Conservation (phyloP, 2,888 invertebrate genomes). For the Eilema sororculum region DNA sequence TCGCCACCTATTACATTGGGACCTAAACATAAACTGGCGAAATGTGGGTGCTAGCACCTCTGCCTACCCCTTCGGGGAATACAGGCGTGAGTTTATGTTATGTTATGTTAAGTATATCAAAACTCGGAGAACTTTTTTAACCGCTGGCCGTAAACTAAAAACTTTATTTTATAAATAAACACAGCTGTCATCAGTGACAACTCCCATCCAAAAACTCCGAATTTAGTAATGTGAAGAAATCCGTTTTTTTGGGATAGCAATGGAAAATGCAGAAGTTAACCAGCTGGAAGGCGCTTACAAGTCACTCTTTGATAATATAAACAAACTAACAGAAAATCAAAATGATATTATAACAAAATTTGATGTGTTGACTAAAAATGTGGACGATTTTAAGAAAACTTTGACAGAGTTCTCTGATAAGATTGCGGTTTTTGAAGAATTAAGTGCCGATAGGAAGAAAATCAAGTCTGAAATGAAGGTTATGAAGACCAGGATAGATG, state of each 20-base stretch:
- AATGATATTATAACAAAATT: conserved; percentile 66
- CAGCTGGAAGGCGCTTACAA: conserved; percentile 57
- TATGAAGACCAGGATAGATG: conserved; percentile 72
- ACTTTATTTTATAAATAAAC: conserved; percentile 24
- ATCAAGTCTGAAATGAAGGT: conserved; percentile 66
- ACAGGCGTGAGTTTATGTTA: too few relatives aligned
- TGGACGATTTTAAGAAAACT: conserved; percentile 67
- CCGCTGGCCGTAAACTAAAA: conserved; percentile 27
- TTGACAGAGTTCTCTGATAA: conserved; percentile 67
- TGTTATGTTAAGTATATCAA: too few relatives aligned
- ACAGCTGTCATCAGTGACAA: conserved; percentile 39
- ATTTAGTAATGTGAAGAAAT: conserved; percentile 41
- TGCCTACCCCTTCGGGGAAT: too few relatives aligned
- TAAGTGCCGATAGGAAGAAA: conserved; percentile 61
- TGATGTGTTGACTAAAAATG: conserved; percentile 65
- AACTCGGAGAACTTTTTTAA: not conserved
- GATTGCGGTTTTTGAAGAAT: conserved; percentile 65
- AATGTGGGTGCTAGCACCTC: too few relatives aligned
- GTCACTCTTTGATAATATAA: conserved; percentile 64
- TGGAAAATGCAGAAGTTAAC: conserved; percentile 52
- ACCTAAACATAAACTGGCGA: too few relatives aligned
- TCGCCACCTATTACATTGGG: too few relatives aligned
- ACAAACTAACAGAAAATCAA: conserved; percentile 69
- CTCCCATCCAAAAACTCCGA: conserved; percentile 21
- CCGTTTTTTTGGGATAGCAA: conserved; percentile 39